These are phyloP conservation scores for Caretta caretta DNA, from an alignment of 2,113 vertebrate genomes.

Conservation along the genomic window DNA sequence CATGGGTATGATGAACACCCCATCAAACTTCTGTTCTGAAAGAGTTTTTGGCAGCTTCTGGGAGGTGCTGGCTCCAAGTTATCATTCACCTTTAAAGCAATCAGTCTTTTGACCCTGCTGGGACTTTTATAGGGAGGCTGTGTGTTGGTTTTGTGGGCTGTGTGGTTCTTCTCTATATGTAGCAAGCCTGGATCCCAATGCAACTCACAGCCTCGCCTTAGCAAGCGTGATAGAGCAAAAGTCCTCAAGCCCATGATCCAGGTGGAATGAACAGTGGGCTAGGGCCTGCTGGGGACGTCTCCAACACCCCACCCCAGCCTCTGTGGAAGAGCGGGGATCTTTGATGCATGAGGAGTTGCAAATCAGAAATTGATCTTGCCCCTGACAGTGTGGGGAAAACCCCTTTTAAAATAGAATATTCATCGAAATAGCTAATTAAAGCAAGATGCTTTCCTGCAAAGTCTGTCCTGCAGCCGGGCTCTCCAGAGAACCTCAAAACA, in stretches of 20 bases:
- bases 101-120: not conserved
- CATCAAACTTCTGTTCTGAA: not conserved
- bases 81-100: not conserved
- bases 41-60: not conserved
- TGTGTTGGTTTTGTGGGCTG: not conserved
- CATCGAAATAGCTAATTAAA: conserved; percentile 20
- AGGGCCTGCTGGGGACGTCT: not conserved
- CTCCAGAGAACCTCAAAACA: conserved; percentile 7
- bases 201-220: not conserved
- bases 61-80: rapidly evolving
- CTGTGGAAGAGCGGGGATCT: not conserved
- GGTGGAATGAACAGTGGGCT: not conserved
- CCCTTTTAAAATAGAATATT: conserved; percentile 32
- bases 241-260: not conserved
- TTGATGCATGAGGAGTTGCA: not conserved
- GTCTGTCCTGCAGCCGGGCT: not conserved
- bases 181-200: not conserved
- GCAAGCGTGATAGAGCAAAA: not conserved
- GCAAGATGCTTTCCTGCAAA: conserved; percentile 19
- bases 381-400: not conserved
- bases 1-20: not conserved
- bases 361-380: not conserved
- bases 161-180: not conserved
- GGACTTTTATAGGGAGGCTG: not conserved
- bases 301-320: not conserved